phyloP scores from a whole-genome alignment of 2,888 invertebrate genomes.

The Lasioglossum pauxillum region DNA sequence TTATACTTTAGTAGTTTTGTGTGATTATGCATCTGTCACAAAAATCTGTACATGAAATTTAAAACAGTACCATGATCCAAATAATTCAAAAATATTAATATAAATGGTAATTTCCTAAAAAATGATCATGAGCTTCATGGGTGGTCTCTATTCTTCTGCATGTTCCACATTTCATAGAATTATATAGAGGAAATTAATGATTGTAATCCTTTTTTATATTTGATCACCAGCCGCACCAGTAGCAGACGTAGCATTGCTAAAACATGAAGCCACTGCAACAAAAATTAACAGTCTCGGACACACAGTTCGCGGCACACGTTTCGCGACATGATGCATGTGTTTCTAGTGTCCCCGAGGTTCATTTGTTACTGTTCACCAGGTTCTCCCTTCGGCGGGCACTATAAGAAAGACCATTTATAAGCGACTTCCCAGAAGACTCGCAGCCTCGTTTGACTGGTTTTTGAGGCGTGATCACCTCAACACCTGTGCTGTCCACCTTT shows the following conservation, averaged over 20 bases:
- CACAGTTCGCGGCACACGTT: not conserved
- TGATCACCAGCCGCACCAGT: not conserved
- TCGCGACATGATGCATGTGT: not conserved
- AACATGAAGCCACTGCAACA: not conserved
- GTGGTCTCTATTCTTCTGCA: no score
- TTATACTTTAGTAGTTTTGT: no score
- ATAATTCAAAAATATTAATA: no score
- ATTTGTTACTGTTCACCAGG: conserved; percentile 1
- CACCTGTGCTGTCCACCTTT: not conserved
- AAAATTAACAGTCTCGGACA: not conserved
- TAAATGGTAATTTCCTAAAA: no score
- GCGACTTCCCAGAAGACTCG: not conserved
- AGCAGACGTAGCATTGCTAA: not conserved
- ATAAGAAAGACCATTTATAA: conserved; percentile 8
- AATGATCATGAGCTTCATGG: no score
- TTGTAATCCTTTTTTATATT: no score
- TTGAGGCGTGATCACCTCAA: not conserved
- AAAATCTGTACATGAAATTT: no score
- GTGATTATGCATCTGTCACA: no score
- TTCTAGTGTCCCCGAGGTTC: not conserved
- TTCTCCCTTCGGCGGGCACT: not conserved
- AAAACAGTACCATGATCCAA: no score
- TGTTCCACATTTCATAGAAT: no score
- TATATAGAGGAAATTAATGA: no score
- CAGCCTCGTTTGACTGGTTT: not conserved